These are phyloP conservation scores for Lithophane leautieri DNA, from an alignment of 2,888 invertebrate genomes.

Conservation along the genomic window DNA sequence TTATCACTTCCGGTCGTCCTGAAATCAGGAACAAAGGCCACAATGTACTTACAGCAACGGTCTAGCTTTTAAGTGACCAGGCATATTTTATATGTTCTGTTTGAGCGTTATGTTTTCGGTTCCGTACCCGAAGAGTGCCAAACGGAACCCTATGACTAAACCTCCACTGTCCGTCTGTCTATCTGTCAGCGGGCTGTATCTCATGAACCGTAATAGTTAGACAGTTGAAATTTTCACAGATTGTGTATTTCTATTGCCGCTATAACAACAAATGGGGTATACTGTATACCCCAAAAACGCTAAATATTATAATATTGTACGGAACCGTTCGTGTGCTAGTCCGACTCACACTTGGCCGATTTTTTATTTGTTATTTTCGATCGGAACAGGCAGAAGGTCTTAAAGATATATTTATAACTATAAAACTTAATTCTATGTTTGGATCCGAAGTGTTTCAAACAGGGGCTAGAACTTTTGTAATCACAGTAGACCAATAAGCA, in stretches of 20 bases:
- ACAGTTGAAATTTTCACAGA: no score
- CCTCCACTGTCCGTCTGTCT: no score
- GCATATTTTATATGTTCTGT: constrained; percentile 6
- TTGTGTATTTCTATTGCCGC: no score
- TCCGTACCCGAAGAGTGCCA: neutral
- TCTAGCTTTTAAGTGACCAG: constrained; percentile 19
- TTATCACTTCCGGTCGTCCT: constrained; percentile 30
- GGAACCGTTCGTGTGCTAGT: no score
- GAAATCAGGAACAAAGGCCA: constrained; percentile 24
- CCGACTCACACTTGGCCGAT: no score
- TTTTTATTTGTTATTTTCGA: neutral
- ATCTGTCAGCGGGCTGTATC: no score
- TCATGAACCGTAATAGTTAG: no score
- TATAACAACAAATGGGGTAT: no score
- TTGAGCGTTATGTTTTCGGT: neutral
- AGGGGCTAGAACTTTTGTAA: neutral
- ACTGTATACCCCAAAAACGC: no score
- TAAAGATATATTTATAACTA: no score
- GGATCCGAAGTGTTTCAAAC: neutral
- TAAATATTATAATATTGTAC: no score
- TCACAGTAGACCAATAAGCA: neutral
- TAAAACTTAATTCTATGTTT: neutral
- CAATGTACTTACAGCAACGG: neutral
- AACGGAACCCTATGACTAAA: no score
- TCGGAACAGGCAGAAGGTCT: neutral